These are phyloP conservation scores for Lathronympha strigana DNA, from an alignment of 2,888 invertebrate genomes.

Conservation along the genomic window DNA sequence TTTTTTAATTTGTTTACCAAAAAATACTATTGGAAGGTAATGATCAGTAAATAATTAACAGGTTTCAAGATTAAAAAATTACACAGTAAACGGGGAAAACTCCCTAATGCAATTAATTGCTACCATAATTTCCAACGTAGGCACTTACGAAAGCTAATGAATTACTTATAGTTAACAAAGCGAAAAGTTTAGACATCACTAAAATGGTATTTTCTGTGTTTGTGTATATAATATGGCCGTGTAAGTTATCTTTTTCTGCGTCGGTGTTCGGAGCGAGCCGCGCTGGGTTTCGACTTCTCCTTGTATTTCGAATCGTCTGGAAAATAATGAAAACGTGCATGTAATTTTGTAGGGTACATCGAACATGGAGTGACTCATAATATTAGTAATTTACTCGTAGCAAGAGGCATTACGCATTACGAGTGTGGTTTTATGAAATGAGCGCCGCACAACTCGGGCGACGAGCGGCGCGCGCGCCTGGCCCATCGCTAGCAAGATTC, in stretches of 20 bases:
- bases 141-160: background rate
- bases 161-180: no score
- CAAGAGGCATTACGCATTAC: background rate
- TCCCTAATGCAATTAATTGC: background rate
- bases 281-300: slow-evolving; percentile 70
- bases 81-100: background rate
- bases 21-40: background rate
- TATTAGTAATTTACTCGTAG: background rate
- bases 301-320: slow-evolving; percentile 73
- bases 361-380: background rate
- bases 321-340: slow-evolving; percentile 42
- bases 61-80: background rate
- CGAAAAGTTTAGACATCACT: no score
- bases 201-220: background rate
- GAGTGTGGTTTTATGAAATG: no score
- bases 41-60: no score
- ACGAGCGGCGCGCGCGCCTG: no score
- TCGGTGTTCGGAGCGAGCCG: slow-evolving; percentile 72
- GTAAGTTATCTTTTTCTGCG: slow-evolving; percentile 67
- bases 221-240: background rate
- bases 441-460: no score
- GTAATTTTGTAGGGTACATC: background rate
- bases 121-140: background rate
- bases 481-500: no score
- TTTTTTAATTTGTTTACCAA: background rate